phyloP scores from a whole-genome alignment of 2,888 invertebrate genomes.

The Acanthosepion lycidas region DNA sequence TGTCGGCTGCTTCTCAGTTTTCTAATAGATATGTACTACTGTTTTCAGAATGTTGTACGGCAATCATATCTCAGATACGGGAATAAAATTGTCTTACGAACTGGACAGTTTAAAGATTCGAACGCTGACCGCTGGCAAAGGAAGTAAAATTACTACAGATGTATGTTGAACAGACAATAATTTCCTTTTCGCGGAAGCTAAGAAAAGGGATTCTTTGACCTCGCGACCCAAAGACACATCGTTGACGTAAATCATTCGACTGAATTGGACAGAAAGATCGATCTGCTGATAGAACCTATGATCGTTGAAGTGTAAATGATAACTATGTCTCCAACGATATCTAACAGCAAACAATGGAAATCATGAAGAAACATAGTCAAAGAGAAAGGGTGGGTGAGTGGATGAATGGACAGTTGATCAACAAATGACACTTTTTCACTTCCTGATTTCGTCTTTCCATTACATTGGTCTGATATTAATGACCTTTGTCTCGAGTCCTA shows the following conservation, averaged over 20 bases:
- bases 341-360: neutral
- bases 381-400: neutral
- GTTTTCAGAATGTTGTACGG: too few relatives aligned
- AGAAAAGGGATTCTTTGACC: neutral
- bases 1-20: too few relatives aligned
- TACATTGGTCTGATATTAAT: neutral
- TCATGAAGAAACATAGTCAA: too few relatives aligned
- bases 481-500: neutral
- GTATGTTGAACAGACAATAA: neutral
- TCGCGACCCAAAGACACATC: neutral
- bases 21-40: too few relatives aligned
- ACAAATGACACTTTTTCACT: neutral
- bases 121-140: too few relatives aligned
- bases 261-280: neutral
- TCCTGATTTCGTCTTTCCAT: neutral
- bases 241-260: neutral
- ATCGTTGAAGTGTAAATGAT: too few relatives aligned
- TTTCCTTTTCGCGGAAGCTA: neutral
- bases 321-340: neutral
- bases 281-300: neutral
- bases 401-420: neutral
- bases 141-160: neutral
- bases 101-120: too few relatives aligned
- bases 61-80: too few relatives aligned
- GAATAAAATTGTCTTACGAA: too few relatives aligned